A percentile compares a stretch with the other conserved stretches of the same genome.
Conservation (phyloP, 1,140 invertebrate genomes). For the Brachionus angularis region DNA sequence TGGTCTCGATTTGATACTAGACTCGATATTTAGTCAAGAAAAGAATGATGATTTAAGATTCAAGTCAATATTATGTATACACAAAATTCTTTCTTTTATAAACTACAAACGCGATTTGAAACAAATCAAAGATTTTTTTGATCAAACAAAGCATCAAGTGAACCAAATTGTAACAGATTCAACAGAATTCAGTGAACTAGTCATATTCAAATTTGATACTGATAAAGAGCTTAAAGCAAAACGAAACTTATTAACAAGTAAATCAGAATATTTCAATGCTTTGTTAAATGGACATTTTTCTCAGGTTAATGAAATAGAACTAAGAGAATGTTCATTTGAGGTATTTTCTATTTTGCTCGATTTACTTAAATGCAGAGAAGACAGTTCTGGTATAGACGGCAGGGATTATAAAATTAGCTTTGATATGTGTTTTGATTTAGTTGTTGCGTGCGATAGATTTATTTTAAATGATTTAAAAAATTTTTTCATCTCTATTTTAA, state of each 20-base stretch:
- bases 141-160: neutral
- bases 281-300: constrained; percentile 21
- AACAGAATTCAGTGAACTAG: neutral
- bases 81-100: neutral
- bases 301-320: neutral
- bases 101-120: neutral
- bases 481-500: neutral
- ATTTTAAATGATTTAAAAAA: constrained; percentile 25
- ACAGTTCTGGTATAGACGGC: neutral
- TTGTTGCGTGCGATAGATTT: constrained; percentile 32
- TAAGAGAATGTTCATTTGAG: neutral
- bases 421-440: constrained; percentile 2
- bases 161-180: neutral
- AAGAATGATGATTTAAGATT: neutral
- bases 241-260: neutral
- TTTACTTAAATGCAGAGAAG: constrained; percentile 10
- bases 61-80: constrained; percentile 11
- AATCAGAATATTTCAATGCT: constrained; percentile 35
- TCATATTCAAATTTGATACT: neutral
- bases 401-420: constrained; percentile 4
- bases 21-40: constrained; percentile 18
- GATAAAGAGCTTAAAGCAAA: neutral
- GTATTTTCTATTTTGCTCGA: neutral
- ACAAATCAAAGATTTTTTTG: neutral
- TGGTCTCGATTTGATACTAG: constrained; percentile 15